Percentiles rank a stretch among this genome's conserved stretches.
Evolutionary conservation across 2,113 vertebrate genomes (phyloP).

Genomic region (Natator depressus): DNA sequence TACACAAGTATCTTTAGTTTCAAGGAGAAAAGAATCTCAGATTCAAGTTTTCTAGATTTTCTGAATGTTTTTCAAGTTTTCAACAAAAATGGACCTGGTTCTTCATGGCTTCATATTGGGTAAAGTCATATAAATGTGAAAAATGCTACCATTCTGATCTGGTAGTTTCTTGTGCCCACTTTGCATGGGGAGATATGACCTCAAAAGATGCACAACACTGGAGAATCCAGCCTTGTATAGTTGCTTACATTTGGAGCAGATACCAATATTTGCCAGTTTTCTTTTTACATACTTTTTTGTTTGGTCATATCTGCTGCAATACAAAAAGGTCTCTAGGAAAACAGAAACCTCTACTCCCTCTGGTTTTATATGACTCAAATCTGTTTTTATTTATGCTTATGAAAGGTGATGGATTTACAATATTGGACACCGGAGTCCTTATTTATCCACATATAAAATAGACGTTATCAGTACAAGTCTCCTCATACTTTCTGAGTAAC

Average conservation of each 20-base stretch:
- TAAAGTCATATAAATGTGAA: background rate
- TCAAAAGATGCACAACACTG: background rate
- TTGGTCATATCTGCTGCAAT: background rate
- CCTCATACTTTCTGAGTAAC: fast-evolving
- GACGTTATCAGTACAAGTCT: background rate
- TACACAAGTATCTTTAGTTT: background rate
- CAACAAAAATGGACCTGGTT: fast-evolving
- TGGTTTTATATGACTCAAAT: fast-evolving
- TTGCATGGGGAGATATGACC: background rate
- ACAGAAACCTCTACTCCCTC: background rate
- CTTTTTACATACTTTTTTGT: background rate
- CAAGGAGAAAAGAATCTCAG: background rate
- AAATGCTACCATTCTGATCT: background rate
- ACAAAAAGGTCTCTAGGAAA: background rate
- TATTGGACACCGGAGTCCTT: background rate
- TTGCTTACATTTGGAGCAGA: background rate
- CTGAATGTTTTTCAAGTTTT: background rate
- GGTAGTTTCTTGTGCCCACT: fast-evolving
- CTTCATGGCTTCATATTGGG: background rate
- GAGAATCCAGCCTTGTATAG: background rate
- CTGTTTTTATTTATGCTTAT: background rate
- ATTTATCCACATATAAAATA: background rate
- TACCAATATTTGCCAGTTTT: background rate
- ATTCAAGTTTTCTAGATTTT: background rate
- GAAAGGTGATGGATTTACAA: background rate